A percentile compares a stretch with the other conserved stretches of the same genome.
phyloP scores from a whole-genome alignment of 1,140 invertebrate genomes.

The Mercenaria mercenaria region DNA sequence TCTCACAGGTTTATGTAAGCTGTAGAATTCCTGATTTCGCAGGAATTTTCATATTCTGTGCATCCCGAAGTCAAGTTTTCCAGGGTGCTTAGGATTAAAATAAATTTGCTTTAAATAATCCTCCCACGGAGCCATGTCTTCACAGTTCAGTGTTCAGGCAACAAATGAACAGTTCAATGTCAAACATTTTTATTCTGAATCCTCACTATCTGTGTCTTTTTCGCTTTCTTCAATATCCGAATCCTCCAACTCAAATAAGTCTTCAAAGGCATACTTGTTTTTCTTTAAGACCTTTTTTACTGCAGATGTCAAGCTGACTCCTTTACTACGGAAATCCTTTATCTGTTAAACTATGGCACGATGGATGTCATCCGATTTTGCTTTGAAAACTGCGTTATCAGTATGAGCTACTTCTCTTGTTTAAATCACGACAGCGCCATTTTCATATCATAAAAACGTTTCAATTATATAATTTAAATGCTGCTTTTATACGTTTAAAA shows the following conservation, averaged over 20 bases:
- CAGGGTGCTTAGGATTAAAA: neutral
- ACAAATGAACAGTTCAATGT: no score
- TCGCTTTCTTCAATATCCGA: neutral
- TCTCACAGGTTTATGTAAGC: slow-evolving; percentile 39
- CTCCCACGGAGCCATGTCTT: slow-evolving; percentile 44
- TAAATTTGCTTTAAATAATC: slow-evolving; percentile 28
- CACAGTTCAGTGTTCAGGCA: neutral
- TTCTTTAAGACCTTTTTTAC: neutral
- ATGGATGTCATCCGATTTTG: no score
- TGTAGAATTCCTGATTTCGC: slow-evolving; percentile 8
- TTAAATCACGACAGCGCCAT: no score
- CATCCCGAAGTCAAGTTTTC: neutral
- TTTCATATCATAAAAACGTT: no score
- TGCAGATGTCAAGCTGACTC: neutral
- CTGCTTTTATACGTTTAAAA: no score
- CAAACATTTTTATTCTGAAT: neutral
- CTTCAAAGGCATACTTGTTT: neutral
- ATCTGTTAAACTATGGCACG: neutral
- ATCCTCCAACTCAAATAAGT: neutral
- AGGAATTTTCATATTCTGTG: neutral
- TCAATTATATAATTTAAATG: no score
- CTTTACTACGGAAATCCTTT: neutral
- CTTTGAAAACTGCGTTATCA: no score
- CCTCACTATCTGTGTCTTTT: neutral
- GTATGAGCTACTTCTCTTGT: no score